Conservation (phyloP, 2,113 vertebrate genomes). For the Crotalus tigris region DNA sequence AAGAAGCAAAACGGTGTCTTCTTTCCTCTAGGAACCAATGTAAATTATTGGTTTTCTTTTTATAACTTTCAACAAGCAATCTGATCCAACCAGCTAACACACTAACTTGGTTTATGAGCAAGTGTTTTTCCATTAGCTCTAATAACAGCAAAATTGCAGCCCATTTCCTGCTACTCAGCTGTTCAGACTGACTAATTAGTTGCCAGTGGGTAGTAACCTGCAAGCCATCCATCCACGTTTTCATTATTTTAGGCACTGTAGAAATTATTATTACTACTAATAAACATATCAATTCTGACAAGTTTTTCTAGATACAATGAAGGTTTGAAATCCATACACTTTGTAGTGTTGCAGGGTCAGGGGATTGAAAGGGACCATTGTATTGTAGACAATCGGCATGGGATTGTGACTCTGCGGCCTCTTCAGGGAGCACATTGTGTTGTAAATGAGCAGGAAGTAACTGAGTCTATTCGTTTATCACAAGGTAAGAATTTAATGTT, state of each 20-base stretch:
- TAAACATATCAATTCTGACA: not conserved
- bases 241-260: not conserved
- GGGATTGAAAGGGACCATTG: slow-evolving; percentile 80
- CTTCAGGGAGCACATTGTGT: slow-evolving; percentile 74
- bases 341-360: slow-evolving; percentile 81
- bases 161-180: not conserved
- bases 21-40: not conserved
- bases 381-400: slow-evolving; percentile 81
- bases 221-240: not conserved
- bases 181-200: not conserved
- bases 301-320: not conserved
- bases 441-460: slow-evolving; percentile 84
- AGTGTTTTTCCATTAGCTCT: not conserved
- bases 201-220: not conserved
- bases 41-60: not conserved
- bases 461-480: slow-evolving; percentile 81
- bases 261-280: not conserved
- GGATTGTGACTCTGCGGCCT: slow-evolving; percentile 82
- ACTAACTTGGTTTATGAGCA: not conserved
- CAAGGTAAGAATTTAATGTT: slow-evolving; percentile 78
- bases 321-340: not conserved
- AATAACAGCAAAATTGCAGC: not conserved
- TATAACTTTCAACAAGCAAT: not conserved
- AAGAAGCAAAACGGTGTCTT: not conserved
- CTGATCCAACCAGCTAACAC: not conserved